Evolutionary conservation across 2,113 vertebrate genomes (phyloP).

Genomic region (Odocoileus hemionus): DNA sequence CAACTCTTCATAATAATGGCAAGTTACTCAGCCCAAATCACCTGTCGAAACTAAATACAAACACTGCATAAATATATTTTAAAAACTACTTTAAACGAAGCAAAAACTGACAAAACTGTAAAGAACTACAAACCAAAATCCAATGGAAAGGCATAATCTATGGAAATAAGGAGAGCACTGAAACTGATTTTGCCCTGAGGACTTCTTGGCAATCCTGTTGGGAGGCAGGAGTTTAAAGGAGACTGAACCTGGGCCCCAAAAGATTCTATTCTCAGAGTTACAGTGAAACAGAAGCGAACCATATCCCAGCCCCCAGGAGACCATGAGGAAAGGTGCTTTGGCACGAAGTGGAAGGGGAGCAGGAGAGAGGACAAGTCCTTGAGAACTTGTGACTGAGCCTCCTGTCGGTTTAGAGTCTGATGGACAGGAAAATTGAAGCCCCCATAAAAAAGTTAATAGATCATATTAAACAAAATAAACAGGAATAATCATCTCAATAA

Average conservation of each 20-base stretch:
- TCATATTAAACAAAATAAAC: background rate
- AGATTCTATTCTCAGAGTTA: background rate
- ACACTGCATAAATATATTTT: background rate
- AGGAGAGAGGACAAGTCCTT: background rate
- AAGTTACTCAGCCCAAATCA: background rate
- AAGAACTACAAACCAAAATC: background rate
- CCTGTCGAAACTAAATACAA: background rate
- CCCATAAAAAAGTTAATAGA: background rate
- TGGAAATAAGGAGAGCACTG: background rate
- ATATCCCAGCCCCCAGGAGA: background rate
- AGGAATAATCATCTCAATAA: background rate
- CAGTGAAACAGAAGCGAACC: background rate
- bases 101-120: background rate
- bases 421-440: background rate
- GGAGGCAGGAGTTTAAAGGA: background rate
- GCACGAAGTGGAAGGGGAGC: background rate
- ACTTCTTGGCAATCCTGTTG: background rate
- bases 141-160: background rate
- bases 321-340: background rate
- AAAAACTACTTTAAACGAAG: background rate
- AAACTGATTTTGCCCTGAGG: background rate
- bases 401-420: background rate
- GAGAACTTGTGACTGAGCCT: background rate
- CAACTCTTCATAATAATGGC: background rate
- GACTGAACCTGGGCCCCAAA: background rate